These are phyloP conservation scores for Scelioninae gen. 1 DNA, from an alignment of 2,888 invertebrate genomes.

Conservation along the genomic window DNA sequence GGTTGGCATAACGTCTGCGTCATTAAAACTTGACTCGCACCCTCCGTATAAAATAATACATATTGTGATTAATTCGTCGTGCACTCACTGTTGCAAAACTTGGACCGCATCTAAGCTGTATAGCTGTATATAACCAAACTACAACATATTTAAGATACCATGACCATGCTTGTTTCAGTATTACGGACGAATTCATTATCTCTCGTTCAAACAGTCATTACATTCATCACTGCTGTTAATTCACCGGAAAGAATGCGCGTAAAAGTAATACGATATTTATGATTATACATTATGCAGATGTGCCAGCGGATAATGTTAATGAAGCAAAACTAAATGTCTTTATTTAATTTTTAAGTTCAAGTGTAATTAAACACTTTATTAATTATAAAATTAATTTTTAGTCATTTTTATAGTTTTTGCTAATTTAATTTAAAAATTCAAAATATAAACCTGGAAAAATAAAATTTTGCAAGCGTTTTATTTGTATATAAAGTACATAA, in stretches of 20 bases:
- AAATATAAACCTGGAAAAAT: too few species aligned
- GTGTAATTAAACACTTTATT: background rate
- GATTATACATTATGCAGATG: background rate
- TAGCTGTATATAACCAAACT: background rate
- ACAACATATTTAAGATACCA: conserved; percentile 7
- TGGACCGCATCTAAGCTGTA: conserved; percentile 8
- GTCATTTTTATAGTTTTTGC: background rate
- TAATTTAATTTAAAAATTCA: too few species aligned
- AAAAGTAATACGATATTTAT: background rate
- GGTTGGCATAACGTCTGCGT: conserved; percentile 50
- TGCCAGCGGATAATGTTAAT: background rate
- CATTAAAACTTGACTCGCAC: conserved; percentile 65
- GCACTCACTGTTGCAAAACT: conserved; percentile 40
- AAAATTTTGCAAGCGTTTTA: too few species aligned
- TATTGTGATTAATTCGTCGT: conserved; percentile 62
- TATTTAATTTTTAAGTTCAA: background rate
- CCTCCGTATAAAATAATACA: conserved; percentile 49
- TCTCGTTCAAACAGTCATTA: background rate
- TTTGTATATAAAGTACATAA: too few species aligned
- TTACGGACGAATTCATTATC: conserved; percentile 13
- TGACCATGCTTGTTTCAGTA: background rate
- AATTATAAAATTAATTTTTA: background rate
- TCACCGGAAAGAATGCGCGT: background rate
- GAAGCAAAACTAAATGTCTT: background rate
- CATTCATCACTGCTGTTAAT: background rate